A percentile compares a stretch with the other conserved stretches of the same genome.
Evolutionary conservation across 2,113 vertebrate species (phyloP).

Genomic region (Grammomys surdaster): DNA sequence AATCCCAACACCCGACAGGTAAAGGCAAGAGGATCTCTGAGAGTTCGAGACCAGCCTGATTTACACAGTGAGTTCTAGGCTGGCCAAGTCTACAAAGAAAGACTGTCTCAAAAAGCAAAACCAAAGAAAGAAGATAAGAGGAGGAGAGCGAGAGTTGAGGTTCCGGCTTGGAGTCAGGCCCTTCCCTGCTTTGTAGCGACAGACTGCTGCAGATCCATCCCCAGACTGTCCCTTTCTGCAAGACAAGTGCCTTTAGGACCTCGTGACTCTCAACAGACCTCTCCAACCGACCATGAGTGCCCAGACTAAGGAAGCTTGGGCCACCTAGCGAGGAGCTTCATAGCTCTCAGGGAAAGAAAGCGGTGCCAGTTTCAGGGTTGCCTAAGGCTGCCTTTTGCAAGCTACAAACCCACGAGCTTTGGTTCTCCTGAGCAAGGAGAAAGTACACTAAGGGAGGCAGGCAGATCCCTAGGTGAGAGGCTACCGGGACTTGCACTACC

Average conservation of each 20-base stretch:
- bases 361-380: not conserved
- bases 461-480: not conserved
- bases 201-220: not conserved
- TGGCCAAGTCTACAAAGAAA: not conserved
- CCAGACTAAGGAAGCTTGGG: not conserved
- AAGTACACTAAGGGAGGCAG: not conserved
- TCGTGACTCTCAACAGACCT: not conserved
- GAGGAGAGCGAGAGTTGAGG: not conserved
- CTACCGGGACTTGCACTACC: accelerated
- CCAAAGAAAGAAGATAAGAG: not conserved
- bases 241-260: not conserved
- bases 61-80: not conserved
- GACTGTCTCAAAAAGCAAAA: not conserved
- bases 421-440: accelerated
- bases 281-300: accelerated
- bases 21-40: not conserved
- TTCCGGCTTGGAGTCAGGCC: not conserved
- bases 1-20: not conserved
- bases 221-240: not conserved
- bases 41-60: not conserved
- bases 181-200: not conserved
- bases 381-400: not conserved
- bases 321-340: not conserved
- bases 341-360: not conserved
- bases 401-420: not conserved